phyloP scores from a whole-genome alignment of 2,113 vertebrate genomes.

The Pipa parva region DNA sequence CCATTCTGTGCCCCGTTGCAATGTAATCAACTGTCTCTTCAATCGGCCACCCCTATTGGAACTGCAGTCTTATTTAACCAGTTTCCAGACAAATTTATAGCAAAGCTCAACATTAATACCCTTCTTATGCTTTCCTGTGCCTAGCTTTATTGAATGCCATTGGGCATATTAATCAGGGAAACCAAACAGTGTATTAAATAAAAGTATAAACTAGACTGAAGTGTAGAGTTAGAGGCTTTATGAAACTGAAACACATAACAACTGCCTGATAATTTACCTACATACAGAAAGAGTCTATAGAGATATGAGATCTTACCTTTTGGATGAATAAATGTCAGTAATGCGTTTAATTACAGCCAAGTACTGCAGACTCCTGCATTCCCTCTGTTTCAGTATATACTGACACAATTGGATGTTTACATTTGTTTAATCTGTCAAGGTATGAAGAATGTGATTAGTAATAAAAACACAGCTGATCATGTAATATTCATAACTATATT shows the following conservation, averaged over 20 bases:
- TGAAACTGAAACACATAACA: conserved; percentile 77
- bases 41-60: conserved; percentile 39
- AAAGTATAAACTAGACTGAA: conserved; percentile 79
- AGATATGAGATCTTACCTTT: neutral
- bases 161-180: conserved; percentile 80
- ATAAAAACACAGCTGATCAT: neutral
- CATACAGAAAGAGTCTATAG: conserved; percentile 55
- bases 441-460: neutral
- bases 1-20: conserved; percentile 77
- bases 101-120: conserved; percentile 79
- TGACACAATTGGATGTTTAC: neutral
- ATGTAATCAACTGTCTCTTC: conserved; percentile 75
- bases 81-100: conserved; percentile 78
- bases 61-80: conserved; percentile 63
- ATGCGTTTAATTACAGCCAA: neutral
- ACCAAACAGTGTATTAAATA: conserved; percentile 79
- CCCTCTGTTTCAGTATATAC: neutral
- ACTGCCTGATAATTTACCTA: conserved; percentile 71
- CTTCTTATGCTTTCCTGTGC: conserved; percentile 72
- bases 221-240: conserved; percentile 70
- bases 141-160: conserved; percentile 78
- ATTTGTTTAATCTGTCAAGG: neutral
- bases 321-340: conserved; percentile 1
- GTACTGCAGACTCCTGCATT: neutral
- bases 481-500: neutral